Conservation (phyloP, 2,797 vertebrate species). For the Coendou prehensilis region DNA sequence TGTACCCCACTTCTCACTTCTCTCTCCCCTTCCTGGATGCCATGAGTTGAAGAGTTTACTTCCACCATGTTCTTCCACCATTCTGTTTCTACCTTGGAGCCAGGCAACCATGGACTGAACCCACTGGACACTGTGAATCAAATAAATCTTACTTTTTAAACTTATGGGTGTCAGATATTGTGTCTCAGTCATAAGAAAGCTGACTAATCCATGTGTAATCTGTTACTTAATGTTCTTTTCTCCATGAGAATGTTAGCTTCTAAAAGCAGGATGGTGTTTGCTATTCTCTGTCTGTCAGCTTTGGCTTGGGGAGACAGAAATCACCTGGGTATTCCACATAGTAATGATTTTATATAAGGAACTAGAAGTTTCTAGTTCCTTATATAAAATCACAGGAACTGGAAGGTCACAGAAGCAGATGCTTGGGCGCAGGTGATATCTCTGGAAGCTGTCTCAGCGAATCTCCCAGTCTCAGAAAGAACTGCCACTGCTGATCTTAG, state of each 20-base stretch:
- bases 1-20: not conserved
- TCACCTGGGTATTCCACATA: not conserved
- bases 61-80: not conserved
- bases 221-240: not conserved
- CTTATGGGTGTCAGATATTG: not conserved
- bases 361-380: not conserved
- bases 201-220: not conserved
- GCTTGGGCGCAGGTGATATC: not conserved
- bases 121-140: not conserved
- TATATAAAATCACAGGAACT: too few relatives aligned
- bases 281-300: not conserved
- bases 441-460: not conserved
- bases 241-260: not conserved
- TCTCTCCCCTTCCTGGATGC: not conserved
- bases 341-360: not conserved
- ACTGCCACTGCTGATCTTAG: not conserved
- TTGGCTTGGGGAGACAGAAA: not conserved
- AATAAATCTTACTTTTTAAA: not conserved
- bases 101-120: not conserved
- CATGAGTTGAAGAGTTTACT: not conserved
- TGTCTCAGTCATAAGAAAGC: not conserved
- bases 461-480: not conserved
- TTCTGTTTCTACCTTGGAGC: not conserved
- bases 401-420: not conserved
- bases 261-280: not conserved